phyloP scores from a whole-genome alignment of 2,888 invertebrate species.

The Sesia apiformis region DNA sequence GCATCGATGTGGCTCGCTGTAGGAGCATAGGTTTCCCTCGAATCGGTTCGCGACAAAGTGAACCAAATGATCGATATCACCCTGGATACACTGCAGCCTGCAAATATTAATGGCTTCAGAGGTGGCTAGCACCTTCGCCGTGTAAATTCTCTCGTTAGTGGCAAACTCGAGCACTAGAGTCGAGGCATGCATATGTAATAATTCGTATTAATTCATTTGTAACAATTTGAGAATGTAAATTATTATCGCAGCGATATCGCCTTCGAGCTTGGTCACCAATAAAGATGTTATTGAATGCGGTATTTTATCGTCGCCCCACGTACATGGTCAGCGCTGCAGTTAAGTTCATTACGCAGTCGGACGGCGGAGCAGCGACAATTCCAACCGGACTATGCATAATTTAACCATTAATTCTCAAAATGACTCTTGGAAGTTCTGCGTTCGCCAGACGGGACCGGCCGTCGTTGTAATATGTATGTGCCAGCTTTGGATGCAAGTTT shows the following conservation, averaged over 20 bases:
- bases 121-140: no score
- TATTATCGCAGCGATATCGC: no score
- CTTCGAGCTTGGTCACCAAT: constrained; percentile 5
- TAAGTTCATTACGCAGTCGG: constrained; percentile 57
- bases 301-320: constrained; percentile 36
- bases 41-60: constrained; percentile 25
- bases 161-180: no score
- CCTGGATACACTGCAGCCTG: constrained; percentile 29
- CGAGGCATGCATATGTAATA: no score
- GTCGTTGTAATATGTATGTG: constrained; percentile 43
- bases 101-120: constrained; percentile 23
- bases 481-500: constrained; percentile 42
- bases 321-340: constrained; percentile 39
- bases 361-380: constrained; percentile 54
- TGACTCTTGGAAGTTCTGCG: constrained; percentile 59
- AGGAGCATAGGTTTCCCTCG: constrained; percentile 12
- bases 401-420: constrained; percentile 66
- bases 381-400: constrained; percentile 66
- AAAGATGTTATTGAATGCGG: constrained; percentile 31
- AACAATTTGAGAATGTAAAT: no score
- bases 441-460: constrained; percentile 52
- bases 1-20: constrained; percentile 21
- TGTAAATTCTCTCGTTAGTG: no score
- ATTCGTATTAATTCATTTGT: no score
- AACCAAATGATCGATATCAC: constrained; percentile 42